Evolutionary conservation across 2,113 vertebrate species (phyloP).

Genomic region (Telmatochromis bifrenatus): DNA sequence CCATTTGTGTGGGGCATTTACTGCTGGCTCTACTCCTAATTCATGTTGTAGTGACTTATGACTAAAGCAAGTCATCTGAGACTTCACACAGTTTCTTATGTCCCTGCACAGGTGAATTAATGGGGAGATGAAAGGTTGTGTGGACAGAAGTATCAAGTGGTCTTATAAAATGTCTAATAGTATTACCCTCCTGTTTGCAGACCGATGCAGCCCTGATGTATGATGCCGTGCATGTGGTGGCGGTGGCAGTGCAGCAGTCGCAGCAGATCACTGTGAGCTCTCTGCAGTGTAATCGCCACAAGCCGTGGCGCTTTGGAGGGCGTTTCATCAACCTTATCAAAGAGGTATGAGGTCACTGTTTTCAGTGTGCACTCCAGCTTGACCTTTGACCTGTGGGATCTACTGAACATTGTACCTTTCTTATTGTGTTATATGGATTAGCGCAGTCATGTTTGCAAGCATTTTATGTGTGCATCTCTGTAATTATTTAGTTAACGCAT

Average conservation of each 20-base stretch:
- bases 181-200: constrained; percentile 63
- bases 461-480: neutral
- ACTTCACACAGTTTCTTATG: neutral
- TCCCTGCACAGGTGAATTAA: constrained; percentile 9
- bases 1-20: constrained; percentile 33
- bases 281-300: constrained; percentile 94
- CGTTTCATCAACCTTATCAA: constrained; percentile 96
- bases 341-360: constrained; percentile 73
- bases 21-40: constrained; percentile 18
- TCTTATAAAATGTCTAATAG: constrained; percentile 9
- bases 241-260: constrained; percentile 95
- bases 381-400: neutral
- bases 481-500: neutral
- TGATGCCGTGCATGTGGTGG: constrained; percentile 93
- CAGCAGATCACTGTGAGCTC: constrained; percentile 98
- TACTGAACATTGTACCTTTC: neutral
- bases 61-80: constrained; percentile 4
- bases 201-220: constrained; percentile 97
- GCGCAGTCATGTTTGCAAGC: neutral
- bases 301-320: constrained; percentile 94
- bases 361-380: neutral
- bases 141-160: neutral
- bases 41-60: constrained; percentile 3
- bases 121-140: constrained; percentile 1
- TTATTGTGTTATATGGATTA: neutral